Conservation (phyloP, 2,113 vertebrate genomes). For the Loxodonta africana region DNA sequence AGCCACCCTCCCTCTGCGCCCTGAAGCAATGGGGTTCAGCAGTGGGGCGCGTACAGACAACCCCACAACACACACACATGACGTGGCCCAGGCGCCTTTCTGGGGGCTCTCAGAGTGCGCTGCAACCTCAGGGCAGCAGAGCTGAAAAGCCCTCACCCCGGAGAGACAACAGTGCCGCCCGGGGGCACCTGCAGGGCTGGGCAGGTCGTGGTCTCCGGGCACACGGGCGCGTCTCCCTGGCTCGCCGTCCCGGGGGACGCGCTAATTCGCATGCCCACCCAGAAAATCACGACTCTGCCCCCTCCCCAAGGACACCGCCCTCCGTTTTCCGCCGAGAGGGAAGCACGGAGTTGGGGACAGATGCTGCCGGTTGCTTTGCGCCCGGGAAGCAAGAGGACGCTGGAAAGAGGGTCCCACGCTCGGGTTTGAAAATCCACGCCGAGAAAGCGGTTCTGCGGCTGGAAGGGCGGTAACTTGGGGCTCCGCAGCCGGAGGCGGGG, state of each 20-base stretch:
- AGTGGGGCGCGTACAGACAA: neutral
- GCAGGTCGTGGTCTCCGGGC: neutral
- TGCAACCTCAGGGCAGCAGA: neutral
- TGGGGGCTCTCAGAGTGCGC: neutral
- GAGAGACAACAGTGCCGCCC: neutral
- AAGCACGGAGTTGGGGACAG: neutral
- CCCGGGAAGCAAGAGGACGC: neutral
- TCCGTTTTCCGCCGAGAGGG: neutral
- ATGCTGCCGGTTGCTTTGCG: neutral
- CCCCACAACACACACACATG: neutral
- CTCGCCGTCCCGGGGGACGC: neutral
- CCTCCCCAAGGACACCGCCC: fast-evolving
- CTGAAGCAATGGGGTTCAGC: neutral
- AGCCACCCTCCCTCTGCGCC: too few species aligned
- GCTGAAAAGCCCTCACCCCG: fast-evolving
- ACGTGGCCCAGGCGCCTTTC: fast-evolving
- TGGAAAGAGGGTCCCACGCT: neutral
- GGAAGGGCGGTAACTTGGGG: neutral
- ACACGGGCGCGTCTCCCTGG: neutral
- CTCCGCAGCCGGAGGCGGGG: neutral
- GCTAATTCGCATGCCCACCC: fast-evolving
- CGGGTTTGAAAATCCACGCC: fast-evolving
- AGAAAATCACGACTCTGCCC: fast-evolving
- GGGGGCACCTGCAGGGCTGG: constrained; percentile 45
- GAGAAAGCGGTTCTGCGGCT: neutral